Evolutionary conservation across 2,113 vertebrate species (phyloP), one percentile per base, ranked within the genome.

Genomic region (Thryonomys swinderianus): DNA sequence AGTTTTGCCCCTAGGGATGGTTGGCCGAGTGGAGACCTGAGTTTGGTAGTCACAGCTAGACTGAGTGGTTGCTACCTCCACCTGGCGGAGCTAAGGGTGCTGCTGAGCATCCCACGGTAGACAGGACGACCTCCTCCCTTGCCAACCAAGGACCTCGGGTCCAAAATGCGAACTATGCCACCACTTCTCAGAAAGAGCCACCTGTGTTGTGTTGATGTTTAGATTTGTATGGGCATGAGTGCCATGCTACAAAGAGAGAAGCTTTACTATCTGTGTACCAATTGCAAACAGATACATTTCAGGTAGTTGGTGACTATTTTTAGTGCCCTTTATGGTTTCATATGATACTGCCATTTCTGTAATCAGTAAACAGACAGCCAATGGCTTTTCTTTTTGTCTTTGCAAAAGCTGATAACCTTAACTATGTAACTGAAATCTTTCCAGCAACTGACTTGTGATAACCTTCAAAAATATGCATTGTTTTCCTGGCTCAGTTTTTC

Each of bases 401-500:
- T 67, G 25, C 13, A 83, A 67, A 81, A 74, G 23, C 69, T 16
- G 34, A 37, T 69, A 21, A 57, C 40, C 23, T 71, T 90, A 80
- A 74, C 67, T 62, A 61, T 62, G 4, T 85, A 78, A 59, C 64
- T 57, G 53, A 86, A 95, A 78, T 21, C 18, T 14, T 95, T 81
- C 13, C 9, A 85, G 37, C 74, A 61, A 79, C n/a, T 42, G 57
- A 82, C 57, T 92, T 69, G 11, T 89, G 90, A 51, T 55, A 74
- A 83, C 32, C 80, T 89, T 95, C 48, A 92, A 85, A 85, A 64
- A 78, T 45, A 82, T 2, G 14, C 20, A 42, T 53, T 40, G 8
- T 25, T 34, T 95, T 96, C 94, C 27, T 82, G 59, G 71, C 88
- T 34, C 32, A 93, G 74, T 97, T 97, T 97, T 96, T 78, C 96